phyloP scores from a whole-genome alignment of 2,888 invertebrate species.

The Caenorhabditis doughertyi region DNA sequence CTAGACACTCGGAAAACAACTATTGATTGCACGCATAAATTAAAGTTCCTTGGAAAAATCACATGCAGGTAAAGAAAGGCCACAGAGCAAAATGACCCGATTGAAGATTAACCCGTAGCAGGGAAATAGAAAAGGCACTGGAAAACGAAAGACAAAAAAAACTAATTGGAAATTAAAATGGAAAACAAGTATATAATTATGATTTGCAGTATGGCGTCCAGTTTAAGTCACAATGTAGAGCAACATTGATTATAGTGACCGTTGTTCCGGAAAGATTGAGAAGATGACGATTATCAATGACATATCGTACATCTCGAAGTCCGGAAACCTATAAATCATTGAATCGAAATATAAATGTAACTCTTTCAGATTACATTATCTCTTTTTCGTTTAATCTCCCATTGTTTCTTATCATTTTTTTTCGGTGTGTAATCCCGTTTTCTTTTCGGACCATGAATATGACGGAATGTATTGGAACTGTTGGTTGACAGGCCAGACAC shows the following conservation, averaged over 20 bases:
- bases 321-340: slow-evolving; percentile 65
- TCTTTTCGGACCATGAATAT: slow-evolving; percentile 78
- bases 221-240: slow-evolving; percentile 72
- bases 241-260: slow-evolving; percentile 72
- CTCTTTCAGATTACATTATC: slow-evolving; percentile 64
- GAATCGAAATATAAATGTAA: neutral
- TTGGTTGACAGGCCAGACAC: slow-evolving; percentile 77
- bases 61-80: slow-evolving; percentile 26
- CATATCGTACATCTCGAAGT: slow-evolving; percentile 62
- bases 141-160: neutral
- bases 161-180: neutral
- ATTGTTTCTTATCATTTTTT: slow-evolving; percentile 66
- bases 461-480: slow-evolving; percentile 78
- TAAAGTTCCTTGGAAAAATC: slow-evolving; percentile 10
- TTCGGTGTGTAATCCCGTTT: slow-evolving; percentile 86
- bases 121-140: slow-evolving; percentile 20
- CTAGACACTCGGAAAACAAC: neutral
- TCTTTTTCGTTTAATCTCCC: slow-evolving; percentile 89
- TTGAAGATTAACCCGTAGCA: neutral
- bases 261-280: slow-evolving; percentile 60
- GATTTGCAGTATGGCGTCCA: slow-evolving; percentile 79
- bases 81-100: slow-evolving; percentile 27
- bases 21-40: neutral
- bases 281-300: slow-evolving; percentile 56
- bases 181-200: slow-evolving; percentile 18